Evolutionary conservation across 2,888 invertebrate species (phyloP), one percentile per base, ranked within the genome.

Genomic region (Harpalus rufipes): DNA sequence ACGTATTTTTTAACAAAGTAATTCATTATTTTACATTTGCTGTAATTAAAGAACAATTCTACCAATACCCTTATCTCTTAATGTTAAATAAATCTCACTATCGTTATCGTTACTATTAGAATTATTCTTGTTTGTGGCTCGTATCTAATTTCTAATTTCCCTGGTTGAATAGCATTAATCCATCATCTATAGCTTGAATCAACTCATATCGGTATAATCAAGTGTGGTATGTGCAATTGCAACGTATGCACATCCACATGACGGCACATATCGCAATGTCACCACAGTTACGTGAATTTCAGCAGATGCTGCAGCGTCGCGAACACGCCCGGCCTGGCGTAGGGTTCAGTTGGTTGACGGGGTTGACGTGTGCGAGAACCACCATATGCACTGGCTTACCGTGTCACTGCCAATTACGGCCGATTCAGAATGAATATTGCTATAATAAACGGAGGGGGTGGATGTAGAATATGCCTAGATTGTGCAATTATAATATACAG

Each of bases 321-420:
- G 32, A 32, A 32, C 6, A 32, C 32, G 32, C 32, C 32, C 5
- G 32, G 32, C 32, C 32, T 0, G 32, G 32, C 32, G 5, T 32
- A 32, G 32, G 32, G 32, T 32, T 32, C 32, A 5, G 32, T 32
- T 32, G 32, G 32, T 32, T 32, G 32, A 32, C 32, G 32, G 81
- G 56, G 61, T 39, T 82, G 82, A 58, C 72, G 72, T 16, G 56
- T 72, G 58, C 82, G 82, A 68, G 82, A 82, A 82, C 51, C 14
- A 21, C 10, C 82, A 72, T 58, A 58, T 82, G 82, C 58, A 58
- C 21, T 32, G 68, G 82, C 82, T 82, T 82, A 82, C 68, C 56
- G 39, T 72, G 81, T 81, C 82, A 72, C 44, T 72, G 82, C 82
- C 82, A 82, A 82, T 82, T 82, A 82, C 82, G 32, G 82, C 58